Conservation (phyloP, 1,140 invertebrate species). For the Diorhabda elongata region DNA sequence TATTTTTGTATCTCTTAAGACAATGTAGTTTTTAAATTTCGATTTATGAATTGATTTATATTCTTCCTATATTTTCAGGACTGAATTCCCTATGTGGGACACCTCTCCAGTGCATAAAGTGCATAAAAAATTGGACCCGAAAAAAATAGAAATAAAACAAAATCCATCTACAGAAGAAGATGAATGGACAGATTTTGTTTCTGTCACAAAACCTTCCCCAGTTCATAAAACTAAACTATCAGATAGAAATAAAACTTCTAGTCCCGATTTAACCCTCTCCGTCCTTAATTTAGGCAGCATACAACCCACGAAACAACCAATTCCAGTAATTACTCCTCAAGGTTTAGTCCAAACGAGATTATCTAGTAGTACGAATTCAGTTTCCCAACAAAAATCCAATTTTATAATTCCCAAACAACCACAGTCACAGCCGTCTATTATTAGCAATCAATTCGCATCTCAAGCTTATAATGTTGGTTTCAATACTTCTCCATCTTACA, state of each 20-base stretch:
- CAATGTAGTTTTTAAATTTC: too few relatives aligned
- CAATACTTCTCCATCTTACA: not conserved
- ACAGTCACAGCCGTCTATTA: constrained; percentile 37
- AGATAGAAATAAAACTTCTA: constrained; percentile 33
- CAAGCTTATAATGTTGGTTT: constrained; percentile 22
- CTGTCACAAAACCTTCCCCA: constrained; percentile 28
- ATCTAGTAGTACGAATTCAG: constrained; percentile 23
- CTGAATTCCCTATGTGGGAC: not conserved
- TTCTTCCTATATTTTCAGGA: not conserved
- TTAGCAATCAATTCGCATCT: constrained; percentile 39
- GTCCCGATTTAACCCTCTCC: constrained; percentile 40
- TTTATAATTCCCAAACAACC: constrained; percentile 9
- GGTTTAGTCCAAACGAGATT: constrained; percentile 40
- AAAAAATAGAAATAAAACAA: not conserved
- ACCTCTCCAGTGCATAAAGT: not conserved
- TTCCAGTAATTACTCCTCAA: constrained; percentile 42
- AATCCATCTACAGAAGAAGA: constrained; percentile 34
- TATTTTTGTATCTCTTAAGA: too few relatives aligned
- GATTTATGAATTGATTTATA: too few relatives aligned
- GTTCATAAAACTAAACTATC: constrained; percentile 25
- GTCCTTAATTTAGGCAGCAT: constrained; percentile 41
- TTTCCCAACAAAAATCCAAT: constrained; percentile 21
- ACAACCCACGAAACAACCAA: constrained; percentile 40
- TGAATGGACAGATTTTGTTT: constrained; percentile 46
- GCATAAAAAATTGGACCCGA: not conserved